Conservation (phyloP, 2,888 invertebrate genomes). For the Eurytoma californica region DNA sequence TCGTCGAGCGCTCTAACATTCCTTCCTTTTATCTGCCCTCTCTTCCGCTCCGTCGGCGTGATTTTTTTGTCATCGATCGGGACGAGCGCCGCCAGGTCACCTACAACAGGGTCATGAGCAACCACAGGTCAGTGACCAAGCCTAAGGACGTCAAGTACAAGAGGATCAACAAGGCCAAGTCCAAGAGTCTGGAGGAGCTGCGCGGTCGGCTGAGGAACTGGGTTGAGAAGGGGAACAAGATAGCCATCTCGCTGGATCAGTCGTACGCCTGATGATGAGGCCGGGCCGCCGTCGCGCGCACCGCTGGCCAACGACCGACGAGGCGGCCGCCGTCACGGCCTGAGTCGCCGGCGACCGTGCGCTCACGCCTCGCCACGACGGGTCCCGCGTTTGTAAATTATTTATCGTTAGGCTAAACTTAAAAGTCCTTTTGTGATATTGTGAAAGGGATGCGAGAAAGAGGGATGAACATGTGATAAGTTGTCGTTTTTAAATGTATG, state of each 20-base stretch:
- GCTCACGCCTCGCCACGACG: constrained; percentile 9
- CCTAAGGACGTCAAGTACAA: constrained; percentile 95
- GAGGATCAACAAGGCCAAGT: constrained; percentile 92
- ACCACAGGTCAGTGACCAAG: constrained; percentile 91
- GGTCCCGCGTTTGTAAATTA: constrained; percentile 40
- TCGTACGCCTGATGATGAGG: constrained; percentile 65
- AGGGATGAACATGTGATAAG: constrained; percentile 30
- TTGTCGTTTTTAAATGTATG: constrained; percentile 42
- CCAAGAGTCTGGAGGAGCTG: constrained; percentile 90
- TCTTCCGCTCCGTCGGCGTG: not conserved
- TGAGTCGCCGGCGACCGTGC: constrained; percentile 39
- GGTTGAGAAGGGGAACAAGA: constrained; percentile 86
- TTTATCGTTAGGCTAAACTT: constrained; percentile 3
- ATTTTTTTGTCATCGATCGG: too few relatives aligned
- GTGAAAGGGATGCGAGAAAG: not conserved
- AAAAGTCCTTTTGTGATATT: constrained; percentile 53
- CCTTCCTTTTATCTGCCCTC: constrained; percentile 8
- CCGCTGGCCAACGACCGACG: constrained; percentile 19
- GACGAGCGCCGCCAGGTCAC: constrained; percentile 76
- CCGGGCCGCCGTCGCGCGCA: not conserved
- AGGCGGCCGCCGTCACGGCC: not conserved
- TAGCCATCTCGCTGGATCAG: constrained; percentile 83
- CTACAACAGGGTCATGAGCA: constrained; percentile 92
- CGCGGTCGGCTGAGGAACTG: constrained; percentile 89
- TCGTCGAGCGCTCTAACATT: constrained; percentile 1